Evolutionary conservation across 2,888 invertebrate species (phyloP), one percentile per base, ranked within the genome.

Genomic region (Ceriagrion tenellum): DNA sequence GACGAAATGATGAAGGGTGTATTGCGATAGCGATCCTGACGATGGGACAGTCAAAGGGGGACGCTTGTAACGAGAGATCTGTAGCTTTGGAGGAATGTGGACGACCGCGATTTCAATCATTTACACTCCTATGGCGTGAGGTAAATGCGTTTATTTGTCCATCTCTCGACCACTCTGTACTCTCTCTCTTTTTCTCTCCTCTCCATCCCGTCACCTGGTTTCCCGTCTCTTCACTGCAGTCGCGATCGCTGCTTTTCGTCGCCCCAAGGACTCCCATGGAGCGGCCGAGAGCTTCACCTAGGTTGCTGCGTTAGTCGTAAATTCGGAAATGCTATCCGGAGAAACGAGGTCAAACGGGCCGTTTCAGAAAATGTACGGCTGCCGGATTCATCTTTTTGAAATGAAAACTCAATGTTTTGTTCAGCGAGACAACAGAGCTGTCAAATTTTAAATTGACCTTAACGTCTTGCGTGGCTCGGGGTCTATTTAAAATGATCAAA

Each of bases 271-370:
- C 12, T 4, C 13, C 69, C n/a, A n/a, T 69, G n/a, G 69, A n/a
- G n/a, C 69, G 69, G n/a, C 13, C 81, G 81, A 10, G 35, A 35
- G 81, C 81, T 81, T 81, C 20, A 16, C 81, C 26, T 81, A 13
- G 35, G 81, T 18, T 35, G 81, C n/a, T 81, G 81, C 81, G 81
- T 35, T 35, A 81, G 81, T 81, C 81, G 81, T 81, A 81, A 81
- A 81, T 81, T 81, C 81, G 13, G 81, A 35, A 35, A 10, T 16
- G 35, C 26, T 35, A 81, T 81, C 81, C 26, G 30, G 81, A 81
- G 81, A 35, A 81, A 81, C 81, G 81, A 16, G 81, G 81, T 81
- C 81, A 81, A 35, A 16, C 16, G 81, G 81, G 81, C 18, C 35
- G 81, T 81, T 81, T 35, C 13, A 35, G 35, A 12, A 35, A 10